Conservation (phyloP, 2,113 vertebrate genomes). For the Microtus oregoni region DNA sequence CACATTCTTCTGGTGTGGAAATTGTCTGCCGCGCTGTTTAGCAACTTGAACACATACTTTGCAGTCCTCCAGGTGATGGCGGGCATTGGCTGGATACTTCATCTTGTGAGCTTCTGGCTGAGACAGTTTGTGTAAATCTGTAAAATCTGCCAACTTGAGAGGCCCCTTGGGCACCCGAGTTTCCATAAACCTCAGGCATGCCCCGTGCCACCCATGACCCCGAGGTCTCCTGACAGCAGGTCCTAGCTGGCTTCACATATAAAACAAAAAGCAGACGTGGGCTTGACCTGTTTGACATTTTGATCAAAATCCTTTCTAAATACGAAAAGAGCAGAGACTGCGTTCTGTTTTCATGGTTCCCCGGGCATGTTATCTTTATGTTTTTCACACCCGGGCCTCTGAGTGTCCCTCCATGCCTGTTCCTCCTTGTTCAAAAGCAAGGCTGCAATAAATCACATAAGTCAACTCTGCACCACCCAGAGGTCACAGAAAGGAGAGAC, state of each 20-base stretch:
- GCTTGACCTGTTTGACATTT: not conserved
- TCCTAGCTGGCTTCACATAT: not conserved
- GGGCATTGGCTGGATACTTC: not conserved
- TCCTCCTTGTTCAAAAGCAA: not conserved
- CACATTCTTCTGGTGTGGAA: not conserved
- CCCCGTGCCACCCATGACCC: not conserved
- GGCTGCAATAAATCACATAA: conserved; percentile 22
- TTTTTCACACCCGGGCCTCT: conserved; percentile 32
- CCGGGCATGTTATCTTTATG: not conserved
- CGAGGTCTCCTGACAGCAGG: not conserved
- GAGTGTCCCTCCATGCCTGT: not conserved
- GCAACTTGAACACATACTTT: not conserved
- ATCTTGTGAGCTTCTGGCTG: not conserved
- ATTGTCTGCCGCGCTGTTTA: not conserved
- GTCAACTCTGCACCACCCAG: not conserved
- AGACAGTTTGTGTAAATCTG: not conserved
- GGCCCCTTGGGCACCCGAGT: not conserved
- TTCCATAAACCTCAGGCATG: not conserved
- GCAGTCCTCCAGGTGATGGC: not conserved
- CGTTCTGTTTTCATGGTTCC: not conserved
- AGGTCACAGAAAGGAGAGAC: conserved; percentile 23
- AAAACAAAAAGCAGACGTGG: not conserved
- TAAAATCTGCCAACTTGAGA: not conserved
- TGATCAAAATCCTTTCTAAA: conserved; percentile 35
- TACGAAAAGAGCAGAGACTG: not conserved